A percentile compares a stretch with the other conserved stretches of the same genome.
Evolutionary conservation across 2,113 vertebrate genomes (phyloP).

Genomic region (Gymnarchus niloticus): DNA sequence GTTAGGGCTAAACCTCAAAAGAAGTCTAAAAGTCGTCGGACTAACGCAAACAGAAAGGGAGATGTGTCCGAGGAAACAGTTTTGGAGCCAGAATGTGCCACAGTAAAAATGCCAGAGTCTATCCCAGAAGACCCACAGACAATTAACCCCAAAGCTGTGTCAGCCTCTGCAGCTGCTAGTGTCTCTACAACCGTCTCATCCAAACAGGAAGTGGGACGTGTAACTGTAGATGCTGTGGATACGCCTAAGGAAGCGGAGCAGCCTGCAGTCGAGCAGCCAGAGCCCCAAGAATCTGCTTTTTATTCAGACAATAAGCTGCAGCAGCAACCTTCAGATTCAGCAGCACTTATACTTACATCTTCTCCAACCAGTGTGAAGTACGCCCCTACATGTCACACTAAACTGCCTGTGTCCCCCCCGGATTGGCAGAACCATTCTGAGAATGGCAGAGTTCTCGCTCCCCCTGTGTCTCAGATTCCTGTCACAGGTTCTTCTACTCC

Average conservation of each 20-base stretch:
- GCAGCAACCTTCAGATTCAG: conserved; percentile 38
- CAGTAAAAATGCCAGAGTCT: conserved; percentile 62
- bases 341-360: conserved; percentile 39
- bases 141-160: conserved; percentile 57
- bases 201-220: conserved; percentile 51
- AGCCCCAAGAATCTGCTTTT: conserved; percentile 69
- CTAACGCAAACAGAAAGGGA: conserved; percentile 63
- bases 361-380: conserved; percentile 57
- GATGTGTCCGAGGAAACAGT: conserved; percentile 40
- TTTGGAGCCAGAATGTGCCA: conserved; percentile 52
- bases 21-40: conserved; percentile 69
- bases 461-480: conserved; percentile 69
- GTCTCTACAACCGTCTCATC: conserved; percentile 65
- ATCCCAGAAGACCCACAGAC: conserved; percentile 65
- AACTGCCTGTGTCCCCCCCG: conserved; percentile 55
- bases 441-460: conserved; percentile 68
- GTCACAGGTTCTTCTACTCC: conserved; percentile 51
- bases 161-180: conserved; percentile 52
- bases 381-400: conserved; percentile 43
- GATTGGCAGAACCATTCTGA: conserved; percentile 84
- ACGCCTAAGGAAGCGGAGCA: conserved; percentile 69
- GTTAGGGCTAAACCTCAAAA: conserved; percentile 69
- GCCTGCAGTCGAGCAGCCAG: conserved; percentile 65
- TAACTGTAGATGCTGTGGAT: conserved; percentile 57
- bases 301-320: conserved; percentile 57